These are phyloP conservation scores for Tetrao urogallus DNA, from an alignment of 2,113 vertebrate genomes.

Conservation along the genomic window DNA sequence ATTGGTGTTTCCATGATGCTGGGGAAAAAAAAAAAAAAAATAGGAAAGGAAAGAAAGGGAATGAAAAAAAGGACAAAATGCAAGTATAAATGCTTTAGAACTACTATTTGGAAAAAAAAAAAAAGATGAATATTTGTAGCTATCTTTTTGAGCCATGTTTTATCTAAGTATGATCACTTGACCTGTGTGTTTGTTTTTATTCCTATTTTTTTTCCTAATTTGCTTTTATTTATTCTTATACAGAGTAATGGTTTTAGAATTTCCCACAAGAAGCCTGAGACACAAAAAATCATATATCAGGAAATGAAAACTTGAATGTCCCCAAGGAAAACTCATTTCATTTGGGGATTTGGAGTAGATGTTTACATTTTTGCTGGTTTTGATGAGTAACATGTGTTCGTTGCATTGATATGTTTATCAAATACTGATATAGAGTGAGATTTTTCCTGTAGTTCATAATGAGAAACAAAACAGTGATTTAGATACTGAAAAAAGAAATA, in stretches of 20 bases:
- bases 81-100: background rate
- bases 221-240: conserved; percentile 44
- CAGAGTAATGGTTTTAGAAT: conserved; percentile 42
- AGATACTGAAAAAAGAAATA: background rate
- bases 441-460: conserved; percentile 2
- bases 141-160: background rate
- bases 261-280: conserved; percentile 43
- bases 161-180: background rate
- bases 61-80: background rate
- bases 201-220: background rate
- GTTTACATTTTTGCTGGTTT: conserved; percentile 53
- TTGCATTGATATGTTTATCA: conserved; percentile 55
- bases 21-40: background rate
- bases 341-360: conserved; percentile 49
- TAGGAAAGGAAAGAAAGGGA: background rate
- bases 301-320: conserved; percentile 68
- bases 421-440: conserved; percentile 15
- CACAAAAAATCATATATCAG: conserved; percentile 52
- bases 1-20: no score
- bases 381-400: conserved; percentile 36
- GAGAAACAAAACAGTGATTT: background rate
- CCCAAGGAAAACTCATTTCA: conserved; percentile 29
- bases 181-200: background rate
- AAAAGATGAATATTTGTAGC: background rate
- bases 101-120: background rate